Evolutionary conservation across 1,140 invertebrate species (phyloP), one percentile per base, ranked within the genome.

Genomic region (Dendrolimus punctatus): DNA sequence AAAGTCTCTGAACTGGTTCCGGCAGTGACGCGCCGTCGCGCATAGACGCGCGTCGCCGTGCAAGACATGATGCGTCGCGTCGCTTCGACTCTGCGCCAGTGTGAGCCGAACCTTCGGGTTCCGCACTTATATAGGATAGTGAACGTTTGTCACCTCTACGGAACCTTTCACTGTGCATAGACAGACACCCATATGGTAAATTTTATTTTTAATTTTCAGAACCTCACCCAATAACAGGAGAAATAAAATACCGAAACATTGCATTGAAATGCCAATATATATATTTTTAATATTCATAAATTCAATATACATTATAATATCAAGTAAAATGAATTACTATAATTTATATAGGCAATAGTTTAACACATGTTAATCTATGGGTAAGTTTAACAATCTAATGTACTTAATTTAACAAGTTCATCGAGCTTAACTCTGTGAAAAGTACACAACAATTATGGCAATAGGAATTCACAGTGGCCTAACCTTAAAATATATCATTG

Each of bases 221-320:
- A 23, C n/a, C n/a, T n/a, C n/a, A 23, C 23, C 8, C 36, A 10
- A 9, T 47, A 10, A 6, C 10, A 9, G 37, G 8, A 37, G 46
- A 23, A 10, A 57, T 53, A 57, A 63, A 59, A 60, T 38, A 49
- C 23, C 23, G 42, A 6, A 39, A 9, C 45, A 47, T 65, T 66
- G 73, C 75, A 75, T 76, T 76, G 77, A 83, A 79, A 67, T 80
- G 72, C 80, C 75, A 79, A 85, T 85, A 85, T 85, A 82, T 85
- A 85, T 83, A 83, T 82, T 77, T 82, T 82, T 85, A 85, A 85
- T 85, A 81, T 85, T 84, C 82, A 85, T 85, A 85, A 84, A 85
- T 85, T 85, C 75, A 85, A 84, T 85, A 85, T 85, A 85, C 80
- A 84, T 82, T 77, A 82, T 85, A 83, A 83, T 83, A 80, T 85